Base-by-base conservation (phyloP, 2,888 invertebrate genomes). In the Peribatodes rhomboidaria region DNA sequence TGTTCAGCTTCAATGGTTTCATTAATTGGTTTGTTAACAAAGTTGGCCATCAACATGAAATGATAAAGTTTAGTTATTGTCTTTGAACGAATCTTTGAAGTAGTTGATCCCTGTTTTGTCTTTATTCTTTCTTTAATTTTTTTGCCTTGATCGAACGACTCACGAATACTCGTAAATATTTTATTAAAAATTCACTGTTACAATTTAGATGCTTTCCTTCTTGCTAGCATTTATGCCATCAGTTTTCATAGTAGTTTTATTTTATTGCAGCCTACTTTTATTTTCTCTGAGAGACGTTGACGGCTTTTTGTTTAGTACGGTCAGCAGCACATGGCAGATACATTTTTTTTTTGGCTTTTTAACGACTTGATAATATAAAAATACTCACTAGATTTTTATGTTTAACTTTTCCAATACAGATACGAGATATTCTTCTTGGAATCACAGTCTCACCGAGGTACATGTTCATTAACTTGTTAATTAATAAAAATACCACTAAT, bases 231-330 rank as follows among this genome's bases (percentile, higher is more conserved):
- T 27, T 6, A 27, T 39, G 18, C 18, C 6, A 9, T 8, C 6
- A 8, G 10, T 8, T 16, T 20, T 18, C 41, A 13, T 13, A 20
- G 44, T 13, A 6, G 13, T 2, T 27, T 4, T n/a, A 2, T 20
- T 44, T 44, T 44, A 44, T 44, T 47, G 18, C 31, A 31, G 14
- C 14, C 14, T 47, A 10, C 27, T 47, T 47, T 47, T 46, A 20
- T 14, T 47, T 27, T 27, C 10, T 27, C 27, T 27, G 9, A 8
- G n/a, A 47, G n/a, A 22, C 22, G 47, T 14, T 9, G 27, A 13
- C 44, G 1, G 47, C 0, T 27, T 47, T 14, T 9, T 27, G 27
- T 6, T 20, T 11, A 22, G 44, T 20, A 44, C 6, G 44, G 44
- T 44, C 20, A 44, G 44, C 44, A 44, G 6, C 44, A 6, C 13